A percentile compares a stretch with the other conserved stretches of the same genome.
phyloP scores from a whole-genome alignment of 2,888 invertebrate species.

The Caenorhabditis uteleia region DNA sequence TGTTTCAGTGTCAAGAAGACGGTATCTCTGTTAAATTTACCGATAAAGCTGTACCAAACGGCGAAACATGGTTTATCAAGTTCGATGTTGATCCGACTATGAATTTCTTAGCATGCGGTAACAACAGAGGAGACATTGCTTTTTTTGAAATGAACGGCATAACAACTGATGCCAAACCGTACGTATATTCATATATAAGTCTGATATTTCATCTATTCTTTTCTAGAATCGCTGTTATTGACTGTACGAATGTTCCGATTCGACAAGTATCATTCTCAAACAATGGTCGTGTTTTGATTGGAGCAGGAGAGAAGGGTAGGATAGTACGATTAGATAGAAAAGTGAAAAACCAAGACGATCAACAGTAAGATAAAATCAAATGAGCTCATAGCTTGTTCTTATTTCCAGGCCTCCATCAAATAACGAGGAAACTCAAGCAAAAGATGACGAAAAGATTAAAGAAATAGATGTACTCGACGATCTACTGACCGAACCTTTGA shows the following conservation, averaged over 20 bases:
- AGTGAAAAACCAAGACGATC: no score
- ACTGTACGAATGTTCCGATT: conserved; percentile 4
- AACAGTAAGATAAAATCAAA: no score
- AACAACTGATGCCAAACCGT: not conserved
- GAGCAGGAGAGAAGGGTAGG: conserved; percentile 21
- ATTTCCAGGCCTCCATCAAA: no score
- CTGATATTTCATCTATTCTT: not conserved
- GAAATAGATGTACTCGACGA: no score
- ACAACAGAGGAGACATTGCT: conserved; percentile 30
- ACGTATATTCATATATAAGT: no score
- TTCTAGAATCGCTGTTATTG: not conserved
- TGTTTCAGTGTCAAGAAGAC: not conserved
- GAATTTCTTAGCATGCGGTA: conserved; percentile 45
- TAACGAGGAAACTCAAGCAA: no score
- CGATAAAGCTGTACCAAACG: conserved; percentile 22
- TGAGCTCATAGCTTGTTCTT: no score
- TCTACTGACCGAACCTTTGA: no score
- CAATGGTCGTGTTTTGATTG: conserved; percentile 35
- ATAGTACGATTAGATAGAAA: conserved; percentile 28
- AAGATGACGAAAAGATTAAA: no score
- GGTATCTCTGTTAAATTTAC: conserved; percentile 2
- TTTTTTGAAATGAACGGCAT: no score
- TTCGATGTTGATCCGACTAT: conserved; percentile 53
- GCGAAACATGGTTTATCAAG: conserved; percentile 61
- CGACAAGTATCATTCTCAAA: conserved; percentile 45